Evolutionary conservation across 2,113 vertebrate species (phyloP).

Genomic region (Oreotrochilus melanogaster): DNA sequence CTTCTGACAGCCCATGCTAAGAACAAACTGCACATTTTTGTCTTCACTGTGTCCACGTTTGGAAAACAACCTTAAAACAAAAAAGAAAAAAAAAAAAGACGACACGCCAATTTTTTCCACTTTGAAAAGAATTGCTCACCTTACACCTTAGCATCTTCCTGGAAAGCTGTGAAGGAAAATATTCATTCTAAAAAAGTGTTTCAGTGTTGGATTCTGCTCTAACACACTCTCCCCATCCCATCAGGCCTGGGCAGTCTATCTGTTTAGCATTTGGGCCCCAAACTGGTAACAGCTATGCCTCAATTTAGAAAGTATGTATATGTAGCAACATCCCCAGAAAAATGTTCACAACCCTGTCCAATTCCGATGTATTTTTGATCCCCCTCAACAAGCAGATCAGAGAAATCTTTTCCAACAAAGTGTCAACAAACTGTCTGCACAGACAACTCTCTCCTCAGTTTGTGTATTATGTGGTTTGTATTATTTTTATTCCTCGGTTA

Average conservation of each 20-base stretch:
- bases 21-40: background rate
- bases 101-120: background rate
- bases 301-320: background rate
- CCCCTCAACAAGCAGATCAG: slow-evolving; percentile 14
- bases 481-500: slow-evolving; percentile 52
- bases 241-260: slow-evolving; percentile 1
- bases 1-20: background rate
- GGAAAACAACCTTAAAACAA: background rate
- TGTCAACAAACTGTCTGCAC: slow-evolving; percentile 61
- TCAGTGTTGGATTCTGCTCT: background rate
- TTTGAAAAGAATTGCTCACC: background rate
- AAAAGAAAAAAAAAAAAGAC: background rate
- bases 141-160: background rate
- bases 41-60: background rate
- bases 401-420: slow-evolving; percentile 61
- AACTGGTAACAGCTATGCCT: background rate
- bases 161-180: background rate
- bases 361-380: background rate
- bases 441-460: slow-evolving; percentile 27
- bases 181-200: background rate
- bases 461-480: slow-evolving; percentile 16
- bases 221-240: background rate
- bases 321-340: slow-evolving; percentile 2
- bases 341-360: background rate
- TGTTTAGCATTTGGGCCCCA: background rate